These are phyloP conservation scores for Homarus gammarus DNA, from an alignment of 2,888 invertebrate species.

Conservation along the genomic window DNA sequence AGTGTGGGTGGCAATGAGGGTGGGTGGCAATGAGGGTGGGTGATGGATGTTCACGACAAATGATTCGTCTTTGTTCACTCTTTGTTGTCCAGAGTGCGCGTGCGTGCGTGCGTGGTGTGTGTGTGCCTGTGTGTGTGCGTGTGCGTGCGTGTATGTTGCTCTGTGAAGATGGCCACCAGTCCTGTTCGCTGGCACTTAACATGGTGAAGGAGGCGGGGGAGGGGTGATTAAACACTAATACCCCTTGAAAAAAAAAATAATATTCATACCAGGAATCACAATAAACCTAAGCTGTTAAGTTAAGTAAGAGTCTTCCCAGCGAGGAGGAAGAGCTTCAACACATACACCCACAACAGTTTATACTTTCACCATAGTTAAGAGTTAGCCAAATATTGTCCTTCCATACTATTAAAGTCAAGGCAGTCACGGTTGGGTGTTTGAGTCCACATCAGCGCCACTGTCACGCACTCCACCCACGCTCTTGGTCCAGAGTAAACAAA, in stretches of 20 bases:
- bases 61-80: background rate
- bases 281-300: too few relatives aligned
- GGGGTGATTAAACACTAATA: too few relatives aligned
- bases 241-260: too few relatives aligned
- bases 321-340: background rate
- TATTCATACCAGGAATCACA: too few relatives aligned
- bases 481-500: constrained; percentile 14
- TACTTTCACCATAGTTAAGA: constrained; percentile 56
- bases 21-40: background rate
- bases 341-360: background rate
- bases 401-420: constrained; percentile 42
- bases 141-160: too few relatives aligned
- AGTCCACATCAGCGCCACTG: background rate
- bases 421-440: constrained; percentile 20
- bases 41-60: background rate
- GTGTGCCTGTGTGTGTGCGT: too few relatives aligned
- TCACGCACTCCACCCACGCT: background rate
- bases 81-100: background rate
- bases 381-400: constrained; percentile 31
- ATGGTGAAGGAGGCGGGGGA: too few relatives aligned
- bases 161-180: too few relatives aligned
- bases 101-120: too few relatives aligned
- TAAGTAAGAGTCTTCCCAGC: background rate
- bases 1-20: background rate
- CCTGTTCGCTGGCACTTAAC: too few relatives aligned